Percentiles rank a stretch among this genome's conserved stretches.
Evolutionary conservation across 2,113 vertebrate species (phyloP).

Genomic region (Cavia aperea): DNA sequence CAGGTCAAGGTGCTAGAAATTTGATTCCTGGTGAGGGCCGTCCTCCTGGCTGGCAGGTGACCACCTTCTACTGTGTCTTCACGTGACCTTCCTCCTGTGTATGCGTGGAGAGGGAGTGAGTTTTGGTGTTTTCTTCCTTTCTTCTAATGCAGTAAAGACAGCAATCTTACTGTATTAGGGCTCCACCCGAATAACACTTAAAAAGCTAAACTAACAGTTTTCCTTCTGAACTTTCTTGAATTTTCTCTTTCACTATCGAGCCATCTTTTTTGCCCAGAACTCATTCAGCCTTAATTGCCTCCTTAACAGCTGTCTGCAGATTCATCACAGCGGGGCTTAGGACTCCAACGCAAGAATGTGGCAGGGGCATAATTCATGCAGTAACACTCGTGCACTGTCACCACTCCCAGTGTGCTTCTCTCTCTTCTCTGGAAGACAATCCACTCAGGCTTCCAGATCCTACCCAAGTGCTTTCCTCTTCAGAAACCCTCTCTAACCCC

Average conservation of each 20-base stretch:
- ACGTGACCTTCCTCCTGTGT: background rate
- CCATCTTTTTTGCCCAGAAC: background rate
- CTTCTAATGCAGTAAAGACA: background rate
- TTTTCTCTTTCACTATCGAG: background rate
- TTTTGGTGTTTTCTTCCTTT: background rate
- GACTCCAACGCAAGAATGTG: background rate
- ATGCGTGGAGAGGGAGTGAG: background rate
- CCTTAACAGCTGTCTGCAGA: background rate
- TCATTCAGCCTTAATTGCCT: background rate
- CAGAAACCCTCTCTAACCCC: background rate
- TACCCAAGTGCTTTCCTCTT: background rate
- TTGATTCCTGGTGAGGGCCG: background rate
- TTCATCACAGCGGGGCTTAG: background rate
- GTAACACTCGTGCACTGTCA: background rate
- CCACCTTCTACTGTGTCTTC: background rate
- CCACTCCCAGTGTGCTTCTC: background rate
- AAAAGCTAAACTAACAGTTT: conserved; percentile 17
- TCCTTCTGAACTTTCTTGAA: background rate
- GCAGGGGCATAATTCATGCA: background rate
- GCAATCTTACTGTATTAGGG: background rate
- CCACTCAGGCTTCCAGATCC: background rate
- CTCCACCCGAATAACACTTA: background rate
- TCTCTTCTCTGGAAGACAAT: background rate
- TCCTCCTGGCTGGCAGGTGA: background rate
- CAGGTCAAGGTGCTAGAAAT: background rate